Evolutionary conservation across 2,888 invertebrate species (phyloP), one percentile per base, ranked within the genome.

Genomic region (Diabrotica balteata): DNA sequence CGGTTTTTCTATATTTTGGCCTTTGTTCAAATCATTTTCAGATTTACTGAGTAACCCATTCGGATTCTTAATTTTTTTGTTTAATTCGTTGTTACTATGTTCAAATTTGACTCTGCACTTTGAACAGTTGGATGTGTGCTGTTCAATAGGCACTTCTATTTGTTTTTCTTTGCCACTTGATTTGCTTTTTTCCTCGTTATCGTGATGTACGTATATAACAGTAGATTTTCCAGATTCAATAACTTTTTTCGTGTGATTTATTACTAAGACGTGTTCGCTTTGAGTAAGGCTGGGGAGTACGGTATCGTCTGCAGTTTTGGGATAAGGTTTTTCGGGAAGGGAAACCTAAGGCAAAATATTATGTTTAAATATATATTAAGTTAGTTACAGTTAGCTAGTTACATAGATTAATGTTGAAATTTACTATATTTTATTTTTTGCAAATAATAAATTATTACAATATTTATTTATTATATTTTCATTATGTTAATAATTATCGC

Each of bases 11-110:
- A 45, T 54, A 46, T 44, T 72, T 73, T 66, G 71, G 32, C 5
- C 72, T 11, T 67, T 59, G 50, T 73, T 72, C 47, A 79, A 63
- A 43, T 78, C 77, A 53, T 70, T 79, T 67, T 79, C 78, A 7
- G 79, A 79, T 68, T 76, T 77, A 59, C 75, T 73, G 22, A 68
- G 49, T 44, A 74, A 71, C 43, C 49, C 61, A 3, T 49, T 58
- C 5, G 51, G 52, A 10, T 10, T 49, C 9, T 42, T 22, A 42
- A n/a, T n/a, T 43, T 42, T 43, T 66, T 64, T 45, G 51, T 47
- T 50, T 61, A 11, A 17, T 47, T 10, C 22, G 49, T 54, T 53
- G n/a, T 52, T 17, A 9, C 52, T 51, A 51, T 50, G 52, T 66
- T 67, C 59, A 17, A 75, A 66, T 53, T 75, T 76, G 11, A 57